A percentile compares a stretch with the other conserved stretches of the same genome.
Evolutionary conservation across 2,888 invertebrate species (phyloP).

Genomic region (Hedychridium roseum): DNA sequence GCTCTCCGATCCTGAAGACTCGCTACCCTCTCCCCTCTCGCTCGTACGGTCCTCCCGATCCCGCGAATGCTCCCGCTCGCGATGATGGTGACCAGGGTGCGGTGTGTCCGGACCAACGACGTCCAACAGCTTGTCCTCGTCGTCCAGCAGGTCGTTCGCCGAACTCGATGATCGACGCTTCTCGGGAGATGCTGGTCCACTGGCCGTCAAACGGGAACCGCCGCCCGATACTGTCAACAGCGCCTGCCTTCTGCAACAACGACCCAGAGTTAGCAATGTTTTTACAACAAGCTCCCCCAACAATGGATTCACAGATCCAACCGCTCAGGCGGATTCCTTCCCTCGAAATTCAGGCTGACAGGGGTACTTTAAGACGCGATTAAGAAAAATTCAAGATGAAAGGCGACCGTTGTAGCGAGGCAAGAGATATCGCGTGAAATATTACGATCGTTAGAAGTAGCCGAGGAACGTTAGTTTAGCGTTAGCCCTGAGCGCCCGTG

Average conservation of each 20-base stretch:
- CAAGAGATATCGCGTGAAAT: no score
- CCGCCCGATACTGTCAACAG: constrained; percentile 62
- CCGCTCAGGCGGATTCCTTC: neutral
- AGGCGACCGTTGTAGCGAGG: no score
- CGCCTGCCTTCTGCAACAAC: constrained; percentile 65
- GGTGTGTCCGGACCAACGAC: constrained; percentile 90
- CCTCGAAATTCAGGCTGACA: neutral
- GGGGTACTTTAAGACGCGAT: no score
- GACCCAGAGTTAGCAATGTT: constrained; percentile 58
- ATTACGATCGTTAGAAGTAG: no score
- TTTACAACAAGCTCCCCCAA: neutral
- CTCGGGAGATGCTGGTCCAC: constrained; percentile 59
- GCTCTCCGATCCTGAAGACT: constrained; percentile 65
- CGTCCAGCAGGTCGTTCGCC: constrained; percentile 67
- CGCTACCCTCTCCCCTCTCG: constrained; percentile 60
- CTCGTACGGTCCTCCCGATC: constrained; percentile 59
- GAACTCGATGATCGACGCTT: constrained; percentile 57
- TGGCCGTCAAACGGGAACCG: constrained; percentile 56
- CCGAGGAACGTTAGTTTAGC: no score
- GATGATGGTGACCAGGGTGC: constrained; percentile 67
- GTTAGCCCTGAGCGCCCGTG: no score
- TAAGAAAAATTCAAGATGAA: no score
- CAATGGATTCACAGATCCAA: neutral
- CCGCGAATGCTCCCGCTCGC: constrained; percentile 56
- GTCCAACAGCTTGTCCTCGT: constrained; percentile 85